A percentile compares a stretch with the other conserved stretches of the same genome.
Evolutionary conservation across 2,888 invertebrate species (phyloP).

Genomic region (Griposia aprilina): DNA sequence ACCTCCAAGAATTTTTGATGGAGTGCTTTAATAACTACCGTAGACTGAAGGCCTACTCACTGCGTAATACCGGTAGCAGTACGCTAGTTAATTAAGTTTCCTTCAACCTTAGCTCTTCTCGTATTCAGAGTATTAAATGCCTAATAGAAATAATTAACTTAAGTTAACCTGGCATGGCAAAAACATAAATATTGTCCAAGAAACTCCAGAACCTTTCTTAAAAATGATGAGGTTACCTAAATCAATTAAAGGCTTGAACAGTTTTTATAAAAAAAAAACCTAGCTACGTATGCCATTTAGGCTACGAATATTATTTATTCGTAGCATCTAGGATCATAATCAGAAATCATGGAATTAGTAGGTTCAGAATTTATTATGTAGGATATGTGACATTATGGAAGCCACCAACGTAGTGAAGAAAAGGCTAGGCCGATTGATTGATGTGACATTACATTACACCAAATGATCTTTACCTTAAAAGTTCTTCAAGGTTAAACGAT

Average conservation of each 20-base stretch:
- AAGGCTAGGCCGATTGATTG: not conserved
- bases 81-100: conserved; percentile 19
- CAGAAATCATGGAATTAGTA: not conserved
- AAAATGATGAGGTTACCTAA: not conserved
- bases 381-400: not conserved
- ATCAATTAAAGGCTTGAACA: not conserved
- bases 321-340: not conserved
- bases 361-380: not conserved
- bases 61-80: conserved; percentile 29
- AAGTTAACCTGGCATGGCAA: not conserved
- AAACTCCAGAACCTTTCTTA: not conserved
- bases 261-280: not conserved
- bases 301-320: too few species aligned
- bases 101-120: not conserved
- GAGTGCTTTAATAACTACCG: conserved; percentile 34
- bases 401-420: not conserved
- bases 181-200: not conserved
- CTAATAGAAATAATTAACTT: not conserved
- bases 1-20: conserved; percentile 41
- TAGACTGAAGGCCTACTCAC: conserved; percentile 33
- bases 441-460: not conserved
- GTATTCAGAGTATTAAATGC: not conserved
- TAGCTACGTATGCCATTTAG: not conserved
- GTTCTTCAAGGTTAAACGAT: conserved; percentile 10
- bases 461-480: not conserved